Percentiles rank a stretch among this genome's conserved stretches.
phyloP scores from a whole-genome alignment of 2,888 invertebrate species.

The Tuta absoluta region DNA sequence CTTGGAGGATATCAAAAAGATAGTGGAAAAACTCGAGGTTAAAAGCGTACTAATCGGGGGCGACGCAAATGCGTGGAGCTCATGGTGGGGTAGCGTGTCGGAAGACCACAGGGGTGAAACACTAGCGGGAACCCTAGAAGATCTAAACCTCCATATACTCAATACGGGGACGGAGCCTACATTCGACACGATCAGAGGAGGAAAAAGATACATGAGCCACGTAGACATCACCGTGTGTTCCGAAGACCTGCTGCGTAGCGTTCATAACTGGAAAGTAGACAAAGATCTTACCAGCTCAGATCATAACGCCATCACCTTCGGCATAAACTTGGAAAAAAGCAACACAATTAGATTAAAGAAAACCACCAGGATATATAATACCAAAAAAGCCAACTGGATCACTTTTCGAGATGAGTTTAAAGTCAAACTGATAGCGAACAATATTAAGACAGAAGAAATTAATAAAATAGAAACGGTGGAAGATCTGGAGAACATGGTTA shows the following conservation, averaged over 20 bases:
- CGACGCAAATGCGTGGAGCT: slow-evolving; percentile 36
- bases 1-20: slow-evolving; percentile 5
- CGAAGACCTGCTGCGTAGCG: slow-evolving; percentile 15
- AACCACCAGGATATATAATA: background rate
- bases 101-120: slow-evolving; percentile 32
- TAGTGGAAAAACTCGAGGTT: background rate
- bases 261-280: slow-evolving; percentile 28
- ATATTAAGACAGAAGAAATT: background rate
- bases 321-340: slow-evolving; percentile 15
- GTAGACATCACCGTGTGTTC: background rate
- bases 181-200: slow-evolving; percentile 24
- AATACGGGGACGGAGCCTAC: slow-evolving; percentile 26
- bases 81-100: slow-evolving; percentile 35
- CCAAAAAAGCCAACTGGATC: background rate
- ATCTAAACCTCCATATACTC: slow-evolving; percentile 27
- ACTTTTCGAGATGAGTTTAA: background rate
- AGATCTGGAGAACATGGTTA: slow-evolving; percentile 12
- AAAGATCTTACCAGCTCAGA: slow-evolving; percentile 31
- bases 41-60: slow-evolving; percentile 33
- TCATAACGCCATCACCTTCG: slow-evolving; percentile 29
- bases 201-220: background rate
- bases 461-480: background rate
- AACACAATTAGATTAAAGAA: background rate
- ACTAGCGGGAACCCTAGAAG: slow-evolving; percentile 21
- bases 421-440: background rate